Base-by-base conservation (phyloP, 2,113 vertebrate species). In the Calypte anna region DNA sequence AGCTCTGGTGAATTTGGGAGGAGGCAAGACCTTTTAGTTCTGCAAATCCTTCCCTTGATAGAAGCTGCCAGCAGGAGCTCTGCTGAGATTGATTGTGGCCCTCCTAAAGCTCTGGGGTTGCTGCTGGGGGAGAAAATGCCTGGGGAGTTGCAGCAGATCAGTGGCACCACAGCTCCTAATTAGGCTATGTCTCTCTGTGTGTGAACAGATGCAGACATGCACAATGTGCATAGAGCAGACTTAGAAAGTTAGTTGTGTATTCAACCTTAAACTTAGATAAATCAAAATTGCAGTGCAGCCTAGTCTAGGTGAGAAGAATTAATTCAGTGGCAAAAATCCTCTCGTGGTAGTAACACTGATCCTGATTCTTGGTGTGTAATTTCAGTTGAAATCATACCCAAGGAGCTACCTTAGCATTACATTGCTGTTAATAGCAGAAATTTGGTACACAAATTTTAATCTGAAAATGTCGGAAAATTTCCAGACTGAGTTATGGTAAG, bases 11-110 rank as follows among this genome's bases (percentile, higher is more conserved):
- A 50, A 53, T 81, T 81, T 83, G 73, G 33, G 78, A 27, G 36
- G 44, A 91, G 69, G 31, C 18, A 91, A 91, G 61, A 91, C 31
- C 83, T 96, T 92, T 90, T 64, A 72, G 44, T 72, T 57, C 61
- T 64, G 61, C 64, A 91, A 63, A 86, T 86, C 64, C 21, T 88
- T 36, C 73, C 69, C 48, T 44, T 75, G 76, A 44, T 44, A 33
- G 11, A 46, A 46, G 28, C 9, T 72, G 33, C 57, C 76, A 82
- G 92, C 69, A 75, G 83, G 83, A 90, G 40, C 23, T 79, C 61
- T 82, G 57, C 51, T 64, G 38, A 81, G 92, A 70, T 15, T 81
- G 68, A 90, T 70, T 13, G 43, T 54, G 51, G 19, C 30, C 27
- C 33, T 48, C 67, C 38, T 27, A 44, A 81, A 67, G 86, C 28